Evolutionary conservation across 2,113 vertebrate genomes (phyloP).

Genomic region (Melanerpes aurifrons): DNA sequence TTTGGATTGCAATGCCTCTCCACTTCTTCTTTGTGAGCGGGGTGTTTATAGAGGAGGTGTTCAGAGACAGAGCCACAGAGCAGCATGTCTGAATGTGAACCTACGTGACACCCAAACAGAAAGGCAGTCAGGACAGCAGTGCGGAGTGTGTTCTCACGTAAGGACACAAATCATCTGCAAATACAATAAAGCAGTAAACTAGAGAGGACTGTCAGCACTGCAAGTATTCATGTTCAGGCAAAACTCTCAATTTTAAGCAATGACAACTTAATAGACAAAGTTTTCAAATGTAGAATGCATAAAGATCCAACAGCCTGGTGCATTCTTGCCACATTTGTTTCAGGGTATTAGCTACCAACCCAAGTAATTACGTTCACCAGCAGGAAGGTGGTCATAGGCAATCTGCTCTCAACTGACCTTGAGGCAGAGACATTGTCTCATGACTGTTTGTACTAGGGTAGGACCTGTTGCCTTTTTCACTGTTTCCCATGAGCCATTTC

Average conservation of each 20-base stretch:
- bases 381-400: not conserved
- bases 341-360: constrained; percentile 1
- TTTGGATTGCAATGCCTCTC: constrained; percentile 55
- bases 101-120: constrained; percentile 40
- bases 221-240: constrained; percentile 10
- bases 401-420: not conserved
- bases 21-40: constrained; percentile 42
- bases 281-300: constrained; percentile 35
- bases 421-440: not conserved
- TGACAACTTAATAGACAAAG: constrained; percentile 39
- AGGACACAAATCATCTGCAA: constrained; percentile 36
- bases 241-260: constrained; percentile 43
- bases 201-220: constrained; percentile 10
- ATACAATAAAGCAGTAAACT: constrained; percentile 41
- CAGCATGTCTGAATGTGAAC: constrained; percentile 27
- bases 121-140: constrained; percentile 26
- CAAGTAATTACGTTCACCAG: constrained; percentile 28
- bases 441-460: not conserved
- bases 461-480: not conserved
- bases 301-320: constrained; percentile 34
- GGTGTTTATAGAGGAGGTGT: constrained; percentile 8
- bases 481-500: not conserved
- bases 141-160: constrained; percentile 36
- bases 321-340: not conserved
- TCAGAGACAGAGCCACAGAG: not conserved